Base-by-base conservation (phyloP, 2,113 vertebrate genomes). In the Drymodes brunneopygia region DNA sequence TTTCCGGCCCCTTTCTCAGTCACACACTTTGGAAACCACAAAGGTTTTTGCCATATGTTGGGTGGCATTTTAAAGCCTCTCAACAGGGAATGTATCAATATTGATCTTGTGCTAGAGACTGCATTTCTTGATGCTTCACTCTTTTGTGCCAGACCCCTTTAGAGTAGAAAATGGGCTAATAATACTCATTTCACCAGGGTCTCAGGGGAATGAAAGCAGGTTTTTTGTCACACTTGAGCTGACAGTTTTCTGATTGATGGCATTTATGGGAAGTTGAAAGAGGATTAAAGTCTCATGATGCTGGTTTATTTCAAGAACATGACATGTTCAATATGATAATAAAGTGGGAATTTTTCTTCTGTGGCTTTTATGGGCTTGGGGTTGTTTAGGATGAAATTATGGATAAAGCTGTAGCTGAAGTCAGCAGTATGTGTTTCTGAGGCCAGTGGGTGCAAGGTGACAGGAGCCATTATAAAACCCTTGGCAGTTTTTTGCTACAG, bases 241-340 rank as follows among this genome's bases (percentile, higher is more conserved):
- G 95, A 90, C 82, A 56, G 69, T 84, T 94, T 90, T 78, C 90
- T 94, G 79, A 95, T 22, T 93, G 94, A 95, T 88, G 54, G 44
- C 25, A 31, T 92, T 96, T 94, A 87, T 47, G 51, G 81, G 57
- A 95, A 85, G 20, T 54, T 84, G 72, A 93, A 87, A 88, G 75
- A 91, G 64, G 71, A 95, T 95, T 91, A 91, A 94, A 95, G 86
- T 66, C 72, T 95, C 64, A 42, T 62, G 48, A 74, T 78, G 45
- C 51, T 64, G 75, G 57, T 88, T 95, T 88, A 92, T 94, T 93
- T 91, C 91, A 92, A 78, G 92, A 93, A 94, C 44, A 42, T 67
- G 75, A 90, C 69, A 67, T 45, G 67, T 90, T 91, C 2, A 6
- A 71, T 92, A 84, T 88, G 66, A 56, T 88, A 95, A 92, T 95